Percentiles rank a stretch among this genome's conserved stretches.
These are phyloP conservation scores for Adelosebastes latens DNA, from an alignment of 2,797 vertebrate species.

Conservation along the genomic window DNA sequence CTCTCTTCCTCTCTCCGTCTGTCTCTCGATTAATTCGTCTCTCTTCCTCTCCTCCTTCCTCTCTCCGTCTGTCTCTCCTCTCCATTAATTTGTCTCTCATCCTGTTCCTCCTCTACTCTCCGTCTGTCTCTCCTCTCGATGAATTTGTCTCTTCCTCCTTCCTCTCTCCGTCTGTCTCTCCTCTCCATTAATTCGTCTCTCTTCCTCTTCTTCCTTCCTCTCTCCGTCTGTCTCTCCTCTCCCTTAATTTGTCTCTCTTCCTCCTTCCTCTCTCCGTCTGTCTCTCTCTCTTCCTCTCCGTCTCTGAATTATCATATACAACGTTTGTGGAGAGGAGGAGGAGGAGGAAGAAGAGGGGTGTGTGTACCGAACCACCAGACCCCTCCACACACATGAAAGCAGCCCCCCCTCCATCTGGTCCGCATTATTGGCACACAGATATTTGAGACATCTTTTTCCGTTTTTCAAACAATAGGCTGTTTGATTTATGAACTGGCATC, in stretches of 20 bases:
- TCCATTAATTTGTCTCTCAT: not conserved
- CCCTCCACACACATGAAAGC: slow-evolving; percentile 84
- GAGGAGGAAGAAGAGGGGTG: slow-evolving; percentile 4
- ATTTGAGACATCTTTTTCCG: slow-evolving; percentile 87
- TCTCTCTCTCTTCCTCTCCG: not conserved
- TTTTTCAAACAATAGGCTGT: slow-evolving; percentile 87
- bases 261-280: not conserved
- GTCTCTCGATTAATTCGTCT: not conserved
- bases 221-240: not conserved
- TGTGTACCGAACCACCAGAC: slow-evolving; percentile 68
- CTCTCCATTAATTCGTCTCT: not conserved
- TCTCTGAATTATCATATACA: slow-evolving; percentile 75
- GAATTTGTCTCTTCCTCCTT: not conserved
- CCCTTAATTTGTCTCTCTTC: not conserved
- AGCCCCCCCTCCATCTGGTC: slow-evolving; percentile 83
- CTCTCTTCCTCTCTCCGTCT: slow-evolving; percentile 1
- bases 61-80: not conserved
- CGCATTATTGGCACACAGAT: slow-evolving; percentile 85
- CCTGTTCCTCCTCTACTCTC: not conserved
- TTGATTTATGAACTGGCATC: slow-evolving; percentile 90
- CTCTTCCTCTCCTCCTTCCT: not conserved
- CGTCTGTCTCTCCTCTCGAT: not conserved
- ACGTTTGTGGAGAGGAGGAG: slow-evolving; percentile 28
- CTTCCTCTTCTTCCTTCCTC: not conserved
- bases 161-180: not conserved